phyloP scores from a whole-genome alignment of 2,797 vertebrate genomes.

The Falco berigora region DNA sequence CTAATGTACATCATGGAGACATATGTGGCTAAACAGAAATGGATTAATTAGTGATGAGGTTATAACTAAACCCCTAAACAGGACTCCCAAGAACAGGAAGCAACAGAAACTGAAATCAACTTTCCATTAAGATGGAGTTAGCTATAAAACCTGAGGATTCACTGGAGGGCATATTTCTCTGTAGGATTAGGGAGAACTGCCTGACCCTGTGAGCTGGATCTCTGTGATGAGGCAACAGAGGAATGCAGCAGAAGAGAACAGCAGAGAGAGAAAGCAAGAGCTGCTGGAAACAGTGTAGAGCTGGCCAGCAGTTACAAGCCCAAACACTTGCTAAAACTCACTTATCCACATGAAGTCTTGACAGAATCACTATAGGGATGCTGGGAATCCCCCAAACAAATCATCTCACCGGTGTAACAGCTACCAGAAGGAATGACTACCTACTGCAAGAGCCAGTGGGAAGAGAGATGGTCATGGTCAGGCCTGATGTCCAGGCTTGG shows the following conservation, averaged over 20 bases:
- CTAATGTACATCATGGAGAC: slow-evolving; percentile 60
- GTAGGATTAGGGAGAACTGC: not conserved
- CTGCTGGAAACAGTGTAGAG: not conserved
- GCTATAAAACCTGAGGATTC: not conserved
- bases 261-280: not conserved
- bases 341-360: not conserved
- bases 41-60: slow-evolving; percentile 50
- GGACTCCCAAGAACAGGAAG: slow-evolving; percentile 3
- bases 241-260: not conserved
- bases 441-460: not conserved
- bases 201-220: not conserved
- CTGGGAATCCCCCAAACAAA: not conserved
- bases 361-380: not conserved
- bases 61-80: slow-evolving; percentile 9
- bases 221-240: not conserved
- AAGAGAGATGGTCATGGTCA: not conserved
- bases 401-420: not conserved
- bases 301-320: not conserved
- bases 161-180: not conserved
- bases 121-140: not conserved
- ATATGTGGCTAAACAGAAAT: slow-evolving; percentile 63
- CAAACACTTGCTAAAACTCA: not conserved
- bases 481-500: not conserved
- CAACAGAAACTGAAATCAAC: not conserved
- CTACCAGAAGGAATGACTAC: not conserved